Percentiles rank a stretch among this genome's conserved stretches.
phyloP scores from a whole-genome alignment of 2,888 invertebrate species.

The Melangyna quadrimaculata region DNA sequence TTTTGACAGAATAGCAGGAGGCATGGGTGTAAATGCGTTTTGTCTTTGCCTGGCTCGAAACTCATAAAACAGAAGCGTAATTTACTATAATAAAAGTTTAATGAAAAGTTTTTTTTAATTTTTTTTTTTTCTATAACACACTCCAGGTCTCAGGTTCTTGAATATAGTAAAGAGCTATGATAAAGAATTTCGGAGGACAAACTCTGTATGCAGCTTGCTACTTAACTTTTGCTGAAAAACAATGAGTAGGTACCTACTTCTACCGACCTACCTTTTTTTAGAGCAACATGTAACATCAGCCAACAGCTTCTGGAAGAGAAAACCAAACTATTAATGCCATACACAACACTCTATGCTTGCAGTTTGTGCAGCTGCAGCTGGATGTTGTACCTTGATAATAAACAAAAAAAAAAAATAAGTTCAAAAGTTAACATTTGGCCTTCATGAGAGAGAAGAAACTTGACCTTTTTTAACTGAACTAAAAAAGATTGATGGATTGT shows the following conservation, averaged over 20 bases:
- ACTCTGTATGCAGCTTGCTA: background rate
- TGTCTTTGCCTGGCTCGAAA: background rate
- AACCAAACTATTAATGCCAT: background rate
- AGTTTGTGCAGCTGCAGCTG: constrained; percentile 8
- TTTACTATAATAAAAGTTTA: constrained; percentile 33
- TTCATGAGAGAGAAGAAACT: background rate
- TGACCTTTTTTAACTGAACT: constrained; percentile 33
- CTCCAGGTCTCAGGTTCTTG: background rate
- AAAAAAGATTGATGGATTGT: constrained; percentile 49
- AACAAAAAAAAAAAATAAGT: too few relatives aligned
- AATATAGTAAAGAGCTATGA: background rate
- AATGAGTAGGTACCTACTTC: too few relatives aligned
- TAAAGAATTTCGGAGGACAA: background rate
- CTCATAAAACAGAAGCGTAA: constrained; percentile 12
- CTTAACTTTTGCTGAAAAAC: constrained; percentile 8
- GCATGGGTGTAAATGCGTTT: background rate
- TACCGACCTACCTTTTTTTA: background rate
- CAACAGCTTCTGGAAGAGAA: background rate
- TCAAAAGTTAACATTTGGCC: constrained; percentile 7
- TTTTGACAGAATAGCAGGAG: background rate
- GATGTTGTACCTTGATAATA: background rate
- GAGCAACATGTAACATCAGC: background rate
- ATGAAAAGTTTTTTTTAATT: constrained; percentile 27
- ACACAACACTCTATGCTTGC: background rate
- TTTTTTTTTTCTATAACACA: background rate